Evolutionary conservation across 2,797 vertebrate genomes (phyloP), one percentile per base, ranked within the genome.

Genomic region (Jordanella pulchra): DNA sequence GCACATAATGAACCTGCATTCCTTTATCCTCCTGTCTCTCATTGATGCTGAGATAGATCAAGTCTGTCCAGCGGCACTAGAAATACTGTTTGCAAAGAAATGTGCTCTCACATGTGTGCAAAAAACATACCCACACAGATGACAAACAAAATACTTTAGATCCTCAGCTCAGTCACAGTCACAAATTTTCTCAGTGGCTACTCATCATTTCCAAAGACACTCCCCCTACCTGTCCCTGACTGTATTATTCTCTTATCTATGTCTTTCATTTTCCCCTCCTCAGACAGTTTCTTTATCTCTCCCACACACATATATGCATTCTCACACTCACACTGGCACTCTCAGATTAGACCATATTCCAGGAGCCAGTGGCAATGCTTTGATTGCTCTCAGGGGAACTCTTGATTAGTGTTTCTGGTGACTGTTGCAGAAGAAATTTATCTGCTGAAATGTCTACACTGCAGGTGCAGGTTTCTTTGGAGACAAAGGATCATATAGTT

Each of bases 1-100:
- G 71, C 69, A 73, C 79, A n/a, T 83, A 82, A 89, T 88, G 84
- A 86, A 85, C 76, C 82, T 80, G 78, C 87, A 73, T 76, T 54
- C 48, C 67, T 71, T 75, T 63, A 71, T 75, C 76, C 56, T 74
- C 54, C 67, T 63, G 30, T 77, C 74, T 69, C 64, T 73, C 70
- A 74, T 70, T 65, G 76, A 75, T 77, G 77, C 65, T 39, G 66
- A 45, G 75, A 85, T 88, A 85, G 83, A 86, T 84, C 80, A 86
- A 80, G 68, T 77, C 71, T 87, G 76, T 86, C 64, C 80, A 66
- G 58, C 68, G 79, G 75, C 65, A 82, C 72, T 84, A 76, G 79
- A 65, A 65, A 53, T 73, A 74, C 75, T 80, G 71, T 75, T 73
- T 80, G 54, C 65, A 72, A 75, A 79, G 75, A 83, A 71, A 69